Percentiles rank a stretch among this genome's conserved stretches.
These are phyloP conservation scores for Tachycineta bicolor DNA, from an alignment of 2,113 vertebrate species.

Conservation along the genomic window DNA sequence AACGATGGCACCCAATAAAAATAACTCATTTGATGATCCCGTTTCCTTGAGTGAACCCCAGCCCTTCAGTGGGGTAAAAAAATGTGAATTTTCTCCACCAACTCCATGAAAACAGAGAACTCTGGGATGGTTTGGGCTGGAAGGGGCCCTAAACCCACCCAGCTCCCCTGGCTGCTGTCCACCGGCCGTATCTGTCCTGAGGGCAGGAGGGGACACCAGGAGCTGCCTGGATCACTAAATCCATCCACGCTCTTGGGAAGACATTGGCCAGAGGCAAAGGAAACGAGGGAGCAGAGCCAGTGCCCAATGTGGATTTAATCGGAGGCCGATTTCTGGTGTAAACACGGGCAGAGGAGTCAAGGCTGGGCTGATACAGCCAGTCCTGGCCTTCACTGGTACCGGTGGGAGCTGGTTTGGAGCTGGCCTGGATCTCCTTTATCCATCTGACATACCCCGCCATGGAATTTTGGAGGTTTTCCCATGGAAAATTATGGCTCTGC, in stretches of 20 bases:
- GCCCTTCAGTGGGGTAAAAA: neutral
- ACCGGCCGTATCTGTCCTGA: neutral
- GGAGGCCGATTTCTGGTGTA: neutral
- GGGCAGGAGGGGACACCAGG: neutral
- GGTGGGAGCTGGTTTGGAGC: neutral
- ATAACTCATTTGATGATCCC: no score
- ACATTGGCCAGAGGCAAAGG: neutral
- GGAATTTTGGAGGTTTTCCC: slow-evolving; percentile 56
- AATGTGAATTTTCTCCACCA: fast-evolving
- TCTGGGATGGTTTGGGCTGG: neutral
- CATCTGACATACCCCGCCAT: neutral
- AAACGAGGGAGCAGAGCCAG: neutral
- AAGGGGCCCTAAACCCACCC: neutral
- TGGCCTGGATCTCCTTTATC: neutral
- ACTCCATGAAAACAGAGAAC: neutral
- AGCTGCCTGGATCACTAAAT: neutral
- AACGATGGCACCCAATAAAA: no score
- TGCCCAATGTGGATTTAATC: neutral
- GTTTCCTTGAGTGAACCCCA: neutral
- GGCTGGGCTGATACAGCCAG: neutral
- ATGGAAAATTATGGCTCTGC: slow-evolving; percentile 22
- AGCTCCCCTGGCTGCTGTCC: neutral
- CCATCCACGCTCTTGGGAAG: neutral
- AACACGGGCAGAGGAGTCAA: neutral
- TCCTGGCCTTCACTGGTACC: neutral